Conservation (phyloP, 2,888 invertebrate genomes). For the Plebejus melissa region DNA sequence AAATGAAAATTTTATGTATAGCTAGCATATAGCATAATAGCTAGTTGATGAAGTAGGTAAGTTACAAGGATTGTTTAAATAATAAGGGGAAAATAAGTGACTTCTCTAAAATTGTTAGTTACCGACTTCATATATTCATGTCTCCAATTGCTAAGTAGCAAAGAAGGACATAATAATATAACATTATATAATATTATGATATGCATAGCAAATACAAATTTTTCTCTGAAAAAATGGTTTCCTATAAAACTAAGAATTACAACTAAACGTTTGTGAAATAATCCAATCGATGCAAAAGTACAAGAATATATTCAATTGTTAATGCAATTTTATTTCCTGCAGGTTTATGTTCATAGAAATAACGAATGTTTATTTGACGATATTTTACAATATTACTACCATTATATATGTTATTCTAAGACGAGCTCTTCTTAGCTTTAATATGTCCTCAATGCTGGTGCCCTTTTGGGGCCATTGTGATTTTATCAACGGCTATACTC, state of each 20-base stretch:
- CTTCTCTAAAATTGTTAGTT: too few relatives aligned
- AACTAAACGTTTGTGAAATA: background rate
- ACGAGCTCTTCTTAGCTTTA: background rate
- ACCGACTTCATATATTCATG: too few relatives aligned
- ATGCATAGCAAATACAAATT: background rate
- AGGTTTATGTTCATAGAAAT: constrained; percentile 32
- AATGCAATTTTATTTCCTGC: constrained; percentile 44
- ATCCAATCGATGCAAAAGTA: background rate
- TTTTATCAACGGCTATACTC: background rate
- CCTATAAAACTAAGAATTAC: background rate
- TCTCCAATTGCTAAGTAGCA: too few relatives aligned
- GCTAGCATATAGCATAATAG: too few relatives aligned
- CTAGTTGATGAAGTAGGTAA: too few relatives aligned
- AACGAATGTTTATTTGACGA: constrained; percentile 33
- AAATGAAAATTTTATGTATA: too few relatives aligned
- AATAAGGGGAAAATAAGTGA: too few relatives aligned
- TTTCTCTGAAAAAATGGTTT: background rate
- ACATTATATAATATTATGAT: too few relatives aligned
- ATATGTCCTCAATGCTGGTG: background rate
- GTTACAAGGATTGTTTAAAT: too few relatives aligned
- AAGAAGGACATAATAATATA: too few relatives aligned
- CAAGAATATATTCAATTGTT: constrained; percentile 34
- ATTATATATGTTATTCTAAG: background rate
- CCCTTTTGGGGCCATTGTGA: background rate
- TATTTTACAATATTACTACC: constrained; percentile 31